Evolutionary conservation across 2,113 vertebrate species (phyloP).

Genomic region (Turnix velox): DNA sequence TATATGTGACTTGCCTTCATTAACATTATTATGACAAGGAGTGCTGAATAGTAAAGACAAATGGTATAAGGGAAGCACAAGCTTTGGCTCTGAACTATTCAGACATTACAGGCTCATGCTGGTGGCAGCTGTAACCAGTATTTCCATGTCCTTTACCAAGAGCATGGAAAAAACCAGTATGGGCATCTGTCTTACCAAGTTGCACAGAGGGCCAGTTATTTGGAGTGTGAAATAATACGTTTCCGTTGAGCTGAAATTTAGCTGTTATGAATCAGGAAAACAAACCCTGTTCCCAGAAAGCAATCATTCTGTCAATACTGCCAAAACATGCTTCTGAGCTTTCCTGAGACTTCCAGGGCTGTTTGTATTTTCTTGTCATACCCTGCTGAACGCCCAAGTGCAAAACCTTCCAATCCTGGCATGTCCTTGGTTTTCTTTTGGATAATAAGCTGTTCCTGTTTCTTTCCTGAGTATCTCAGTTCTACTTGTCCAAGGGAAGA

Average conservation of each 20-base stretch:
- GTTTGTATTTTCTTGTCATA: not conserved
- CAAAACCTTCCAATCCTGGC: not conserved
- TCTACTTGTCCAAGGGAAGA: not conserved
- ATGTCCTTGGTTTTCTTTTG: not conserved
- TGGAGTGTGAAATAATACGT: not conserved
- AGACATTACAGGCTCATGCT: not conserved
- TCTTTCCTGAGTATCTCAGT: not conserved
- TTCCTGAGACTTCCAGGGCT: not conserved
- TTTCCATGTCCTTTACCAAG: not conserved
- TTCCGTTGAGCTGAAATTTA: not conserved
- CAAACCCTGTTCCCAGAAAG: not conserved
- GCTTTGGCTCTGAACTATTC: not conserved
- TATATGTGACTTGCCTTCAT: rapidly evolving
- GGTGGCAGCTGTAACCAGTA: not conserved
- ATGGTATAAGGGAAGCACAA: not conserved
- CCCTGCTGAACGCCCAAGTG: not conserved
- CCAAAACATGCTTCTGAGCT: not conserved
- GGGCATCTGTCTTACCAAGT: not conserved
- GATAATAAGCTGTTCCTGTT: not conserved
- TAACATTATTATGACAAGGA: not conserved
- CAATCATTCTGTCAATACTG: not conserved
- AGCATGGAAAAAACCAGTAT: not conserved
- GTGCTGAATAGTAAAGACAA: not conserved
- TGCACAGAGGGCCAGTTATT: not conserved
- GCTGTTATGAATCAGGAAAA: not conserved